phyloP scores from a whole-genome alignment of 2,113 vertebrate species.

The Carassius gibelio region DNA sequence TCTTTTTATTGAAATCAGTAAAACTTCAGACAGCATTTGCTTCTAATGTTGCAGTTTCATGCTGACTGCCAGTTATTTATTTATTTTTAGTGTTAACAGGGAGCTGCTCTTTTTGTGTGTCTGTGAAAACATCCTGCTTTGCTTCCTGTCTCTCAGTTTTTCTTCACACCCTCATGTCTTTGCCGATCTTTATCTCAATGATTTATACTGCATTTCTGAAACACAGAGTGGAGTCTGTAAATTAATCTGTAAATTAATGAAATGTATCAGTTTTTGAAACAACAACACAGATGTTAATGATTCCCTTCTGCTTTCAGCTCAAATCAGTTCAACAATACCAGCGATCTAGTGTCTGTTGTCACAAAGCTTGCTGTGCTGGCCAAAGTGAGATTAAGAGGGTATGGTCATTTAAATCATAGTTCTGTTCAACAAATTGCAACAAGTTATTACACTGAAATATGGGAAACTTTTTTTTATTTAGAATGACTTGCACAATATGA shows the following conservation, averaged over 20 bases:
- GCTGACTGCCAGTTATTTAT: not conserved
- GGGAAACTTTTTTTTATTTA: no score
- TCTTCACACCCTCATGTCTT: not conserved
- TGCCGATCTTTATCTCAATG: not conserved
- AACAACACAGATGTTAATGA: no score
- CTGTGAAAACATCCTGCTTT: not conserved
- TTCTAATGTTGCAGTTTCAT: not conserved
- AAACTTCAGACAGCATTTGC: not conserved
- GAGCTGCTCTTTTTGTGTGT: not conserved
- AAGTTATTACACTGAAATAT: no score
- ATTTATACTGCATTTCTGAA: not conserved
- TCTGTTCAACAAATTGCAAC: no score
- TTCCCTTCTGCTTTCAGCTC: no score
- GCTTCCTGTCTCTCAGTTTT: not conserved
- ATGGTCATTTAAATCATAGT: no score
- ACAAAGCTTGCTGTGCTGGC: no score
- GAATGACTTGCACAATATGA: no score
- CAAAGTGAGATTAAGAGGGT: no score
- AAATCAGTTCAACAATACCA: no score
- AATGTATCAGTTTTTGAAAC: no score
- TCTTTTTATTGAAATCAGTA: not conserved
- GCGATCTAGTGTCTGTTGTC: no score
- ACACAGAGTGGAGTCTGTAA: not conserved
- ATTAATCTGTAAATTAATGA: not conserved
- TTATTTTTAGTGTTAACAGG: constrained; percentile 6